These are phyloP conservation scores for Polymixis flavicincta DNA, from an alignment of 2,888 invertebrate genomes.

Conservation along the genomic window DNA sequence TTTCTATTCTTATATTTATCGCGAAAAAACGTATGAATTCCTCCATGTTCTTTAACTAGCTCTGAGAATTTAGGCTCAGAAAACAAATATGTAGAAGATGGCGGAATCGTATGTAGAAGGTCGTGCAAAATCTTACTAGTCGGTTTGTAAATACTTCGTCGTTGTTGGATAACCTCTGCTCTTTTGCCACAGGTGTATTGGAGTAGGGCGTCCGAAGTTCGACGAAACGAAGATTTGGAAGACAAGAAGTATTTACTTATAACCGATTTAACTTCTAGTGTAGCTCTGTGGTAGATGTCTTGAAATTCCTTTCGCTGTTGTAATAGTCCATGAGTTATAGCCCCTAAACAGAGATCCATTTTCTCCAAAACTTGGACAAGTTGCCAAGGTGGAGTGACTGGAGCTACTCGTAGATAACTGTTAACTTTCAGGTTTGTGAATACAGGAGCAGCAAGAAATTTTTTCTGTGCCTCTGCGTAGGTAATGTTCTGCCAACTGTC, in stretches of 20 bases:
- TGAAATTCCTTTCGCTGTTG: conserved; percentile 32
- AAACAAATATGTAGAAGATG: conserved; percentile 31
- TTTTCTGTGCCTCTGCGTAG: conserved; percentile 2
- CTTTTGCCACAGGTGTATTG: conserved; percentile 22
- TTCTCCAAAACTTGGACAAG: conserved; percentile 9
- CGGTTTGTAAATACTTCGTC: conserved; percentile 29
- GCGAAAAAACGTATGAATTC: neutral
- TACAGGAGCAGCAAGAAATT: conserved; percentile 17
- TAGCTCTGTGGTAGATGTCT: conserved; percentile 22
- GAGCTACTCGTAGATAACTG: conserved; percentile 3
- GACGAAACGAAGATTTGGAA: conserved; percentile 21
- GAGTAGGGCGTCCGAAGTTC: conserved; percentile 2
- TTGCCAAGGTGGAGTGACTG: conserved; percentile 3
- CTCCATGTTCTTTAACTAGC: conserved; percentile 13
- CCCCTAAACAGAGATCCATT: conserved; percentile 21
- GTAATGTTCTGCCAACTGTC: conserved; percentile 22
- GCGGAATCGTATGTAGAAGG: conserved; percentile 16
- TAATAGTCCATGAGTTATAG: conserved; percentile 19
- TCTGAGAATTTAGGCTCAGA: conserved; percentile 6
- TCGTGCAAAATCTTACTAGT: neutral
- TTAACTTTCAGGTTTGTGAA: conserved; percentile 23
- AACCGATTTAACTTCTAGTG: conserved; percentile 24
- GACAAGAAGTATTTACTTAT: conserved; percentile 10
- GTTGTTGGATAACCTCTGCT: conserved; percentile 15
- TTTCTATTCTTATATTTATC: neutral